Evolutionary conservation across 2,888 invertebrate species (phyloP).

Genomic region (Nomada fabriciana): DNA sequence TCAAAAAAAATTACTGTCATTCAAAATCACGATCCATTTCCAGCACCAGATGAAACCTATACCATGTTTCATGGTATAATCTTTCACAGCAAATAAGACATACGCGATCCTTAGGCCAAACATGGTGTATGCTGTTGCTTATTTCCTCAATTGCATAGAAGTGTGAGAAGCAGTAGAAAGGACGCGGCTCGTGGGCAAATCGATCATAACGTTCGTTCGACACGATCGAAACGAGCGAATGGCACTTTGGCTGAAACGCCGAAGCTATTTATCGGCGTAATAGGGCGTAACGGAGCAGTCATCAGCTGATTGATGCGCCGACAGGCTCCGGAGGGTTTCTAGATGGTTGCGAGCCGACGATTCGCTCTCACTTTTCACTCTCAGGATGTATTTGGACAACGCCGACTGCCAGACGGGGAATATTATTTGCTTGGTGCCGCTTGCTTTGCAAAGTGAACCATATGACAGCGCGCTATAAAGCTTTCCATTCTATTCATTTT

Average conservation of each 20-base stretch:
- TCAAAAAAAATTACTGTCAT: too few relatives aligned
- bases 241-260: constrained; percentile 60
- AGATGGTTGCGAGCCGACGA: constrained; percentile 20
- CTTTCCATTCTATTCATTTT: constrained; percentile 2
- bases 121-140: background rate
- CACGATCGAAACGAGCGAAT: constrained; percentile 53
- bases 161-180: constrained; percentile 9
- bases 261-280: constrained; percentile 75
- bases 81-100: background rate
- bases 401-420: constrained; percentile 37
- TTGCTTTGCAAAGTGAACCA: constrained; percentile 1
- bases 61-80: too few relatives aligned
- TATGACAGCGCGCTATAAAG: constrained; percentile 8
- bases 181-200: constrained; percentile 28
- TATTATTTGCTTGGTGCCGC: constrained; percentile 39
- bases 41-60: too few relatives aligned
- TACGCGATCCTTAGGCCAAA: too few relatives aligned
- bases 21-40: too few relatives aligned
- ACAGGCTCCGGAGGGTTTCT: constrained; percentile 50
- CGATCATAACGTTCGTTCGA: constrained; percentile 48
- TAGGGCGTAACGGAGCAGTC: constrained; percentile 77
- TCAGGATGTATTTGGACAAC: constrained; percentile 49
- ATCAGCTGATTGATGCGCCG: constrained; percentile 76
- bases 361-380: constrained; percentile 54
- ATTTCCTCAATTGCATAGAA: background rate